Base-by-base conservation (phyloP, 2,888 invertebrate species). In the Agrochola circellaris region DNA sequence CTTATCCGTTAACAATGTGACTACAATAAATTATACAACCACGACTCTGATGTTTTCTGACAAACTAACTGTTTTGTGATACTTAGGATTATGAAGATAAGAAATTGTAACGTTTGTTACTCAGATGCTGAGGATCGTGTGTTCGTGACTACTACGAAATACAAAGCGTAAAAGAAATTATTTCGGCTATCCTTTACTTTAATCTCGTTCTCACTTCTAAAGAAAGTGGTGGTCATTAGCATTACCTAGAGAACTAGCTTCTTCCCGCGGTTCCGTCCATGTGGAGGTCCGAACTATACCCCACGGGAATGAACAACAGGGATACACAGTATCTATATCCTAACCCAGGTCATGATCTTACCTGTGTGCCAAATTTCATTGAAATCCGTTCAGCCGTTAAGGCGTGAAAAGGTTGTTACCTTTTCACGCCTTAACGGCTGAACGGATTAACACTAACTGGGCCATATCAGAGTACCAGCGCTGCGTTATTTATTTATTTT, bases 31-130 rank as follows among this genome's bases (percentile, higher is more conserved):
- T 17, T 61, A 38, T 54, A 81, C 30, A 20, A 45, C 30, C 62
- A 71, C 69, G 65, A 79, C 45, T 60, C 54, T 26, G 6, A 13
- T 67, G 81, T 74, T 71, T 68, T 73, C 73, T 45, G 20, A 70
- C 56, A 80, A 58, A 68, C 38, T 51, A 61, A 48, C 23, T 30
- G 54, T 56, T 58, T 38, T 38, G 38, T 73, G 60, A 48, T 64
- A 42, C 42, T 42, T 42, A 34, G 42, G 73, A 81, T 79, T 66
- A 68, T 58, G 7, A 30, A 70, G 85, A 81, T 84, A 82, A 80
- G 56, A 70, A 34, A 38, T 15, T 23, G 30, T 65, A 6, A 61
- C 15, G 51, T 51, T 56, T 78, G 20, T 23, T 65, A n/a, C 23
- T 30, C 8, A 42, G n/a, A 56, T 15, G 38, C 42, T 42, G 54